Conservation (phyloP, 2,797 vertebrate genomes). For the Lateolabrax maculatus region DNA sequence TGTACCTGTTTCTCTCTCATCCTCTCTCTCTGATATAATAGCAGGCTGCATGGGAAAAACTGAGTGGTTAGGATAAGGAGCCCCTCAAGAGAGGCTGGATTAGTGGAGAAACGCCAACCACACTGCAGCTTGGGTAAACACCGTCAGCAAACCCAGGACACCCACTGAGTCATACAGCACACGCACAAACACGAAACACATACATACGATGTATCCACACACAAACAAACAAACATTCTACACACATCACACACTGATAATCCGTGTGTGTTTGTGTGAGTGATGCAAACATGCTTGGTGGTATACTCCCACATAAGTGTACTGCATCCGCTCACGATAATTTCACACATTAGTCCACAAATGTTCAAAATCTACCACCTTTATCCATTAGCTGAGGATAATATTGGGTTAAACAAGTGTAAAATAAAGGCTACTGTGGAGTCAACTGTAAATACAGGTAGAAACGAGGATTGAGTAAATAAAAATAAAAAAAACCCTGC, state of each 20-base stretch:
- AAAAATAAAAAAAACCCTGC: slow-evolving; percentile 18
- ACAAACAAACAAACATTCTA: slow-evolving; percentile 36
- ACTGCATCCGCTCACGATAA: slow-evolving; percentile 13
- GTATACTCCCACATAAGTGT: slow-evolving; percentile 32
- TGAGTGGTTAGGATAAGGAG: slow-evolving; percentile 73
- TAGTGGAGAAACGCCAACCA: slow-evolving; percentile 79
- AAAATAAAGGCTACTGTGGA: slow-evolving; percentile 4
- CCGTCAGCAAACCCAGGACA: slow-evolving; percentile 71
- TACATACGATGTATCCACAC: slow-evolving; percentile 14
- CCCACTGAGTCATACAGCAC: slow-evolving; percentile 69
- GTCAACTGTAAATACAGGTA: slow-evolving; percentile 18
- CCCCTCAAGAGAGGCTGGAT: slow-evolving; percentile 78
- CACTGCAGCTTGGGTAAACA: slow-evolving; percentile 80
- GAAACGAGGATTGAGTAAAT: not conserved
- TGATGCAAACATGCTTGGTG: slow-evolving; percentile 26
- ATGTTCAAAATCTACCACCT: not conserved
- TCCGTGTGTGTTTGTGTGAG: not conserved
- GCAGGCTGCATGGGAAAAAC: slow-evolving; percentile 63
- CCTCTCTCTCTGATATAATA: slow-evolving; percentile 66
- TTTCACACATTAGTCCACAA: slow-evolving; percentile 28
- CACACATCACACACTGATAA: slow-evolving; percentile 29
- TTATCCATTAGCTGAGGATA: not conserved
- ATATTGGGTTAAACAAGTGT: slow-evolving; percentile 12
- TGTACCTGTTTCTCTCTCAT: slow-evolving; percentile 57
- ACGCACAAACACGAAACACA: slow-evolving; percentile 12